Percentiles rank a stretch among this genome's conserved stretches.
These are phyloP conservation scores for Sitobion miscanthi DNA, from an alignment of 1,140 invertebrate species.

Conservation along the genomic window DNA sequence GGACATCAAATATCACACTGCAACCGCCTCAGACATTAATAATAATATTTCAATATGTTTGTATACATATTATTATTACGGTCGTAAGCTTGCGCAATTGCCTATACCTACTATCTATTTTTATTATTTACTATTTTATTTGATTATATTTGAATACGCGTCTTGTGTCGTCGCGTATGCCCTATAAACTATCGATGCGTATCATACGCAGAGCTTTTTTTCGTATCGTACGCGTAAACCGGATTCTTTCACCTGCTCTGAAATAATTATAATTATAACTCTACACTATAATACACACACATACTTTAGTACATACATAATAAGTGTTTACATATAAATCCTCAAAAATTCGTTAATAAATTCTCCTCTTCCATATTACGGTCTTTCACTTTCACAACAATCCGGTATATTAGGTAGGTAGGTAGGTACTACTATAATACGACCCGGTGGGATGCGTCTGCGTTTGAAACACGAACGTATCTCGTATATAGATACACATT, in stretches of 20 bases:
- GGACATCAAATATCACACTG: neutral
- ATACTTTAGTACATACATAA: neutral
- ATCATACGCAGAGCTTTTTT: neutral
- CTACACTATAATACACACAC: neutral
- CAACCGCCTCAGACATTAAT: neutral
- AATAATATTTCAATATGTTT: slow-evolving; percentile 3
- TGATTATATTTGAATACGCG: neutral
- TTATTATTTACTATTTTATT: neutral
- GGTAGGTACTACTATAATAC: neutral
- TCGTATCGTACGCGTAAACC: neutral
- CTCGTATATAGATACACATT: neutral
- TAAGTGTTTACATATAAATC: neutral
- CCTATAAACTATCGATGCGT: neutral
- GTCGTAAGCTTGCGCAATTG: neutral
- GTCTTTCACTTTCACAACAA: slow-evolving; percentile 46
- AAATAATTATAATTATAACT: too few species aligned
- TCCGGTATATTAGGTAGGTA: slow-evolving; percentile 25
- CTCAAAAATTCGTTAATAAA: neutral
- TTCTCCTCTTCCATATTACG: neutral
- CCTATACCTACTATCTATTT: neutral
- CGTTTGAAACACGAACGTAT: neutral
- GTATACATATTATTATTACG: neutral
- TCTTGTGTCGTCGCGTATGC: neutral
- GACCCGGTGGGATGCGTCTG: neutral
- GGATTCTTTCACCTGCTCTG: neutral